Evolutionary conservation across 2,797 vertebrate species (phyloP).

Genomic region (Chelmon rostratus): DNA sequence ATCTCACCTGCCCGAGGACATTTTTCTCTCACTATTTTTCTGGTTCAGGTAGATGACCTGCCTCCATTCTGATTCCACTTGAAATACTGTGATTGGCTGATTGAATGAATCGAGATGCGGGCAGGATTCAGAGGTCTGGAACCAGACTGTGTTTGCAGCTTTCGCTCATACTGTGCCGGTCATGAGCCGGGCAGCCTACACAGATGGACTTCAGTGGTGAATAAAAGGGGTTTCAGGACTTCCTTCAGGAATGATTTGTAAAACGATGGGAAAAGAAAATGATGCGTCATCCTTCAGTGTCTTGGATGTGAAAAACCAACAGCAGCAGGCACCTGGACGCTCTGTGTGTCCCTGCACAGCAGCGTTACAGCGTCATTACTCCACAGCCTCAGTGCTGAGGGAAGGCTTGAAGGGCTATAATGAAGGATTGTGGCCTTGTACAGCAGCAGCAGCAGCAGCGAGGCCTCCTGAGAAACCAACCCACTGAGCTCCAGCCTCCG

Average conservation of each 20-base stretch:
- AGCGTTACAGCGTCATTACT: neutral
- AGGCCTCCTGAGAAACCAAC: conserved; percentile 38
- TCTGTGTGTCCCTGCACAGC: neutral
- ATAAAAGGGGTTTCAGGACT: neutral
- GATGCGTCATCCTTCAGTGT: neutral
- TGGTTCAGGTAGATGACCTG: no score
- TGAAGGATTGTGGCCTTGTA: conserved; percentile 11
- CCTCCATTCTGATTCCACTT: no score
- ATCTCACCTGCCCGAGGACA: no score
- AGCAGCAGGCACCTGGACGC: neutral
- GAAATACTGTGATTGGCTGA: no score
- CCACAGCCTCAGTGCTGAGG: neutral
- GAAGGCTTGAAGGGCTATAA: neutral
- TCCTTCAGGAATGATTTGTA: neutral
- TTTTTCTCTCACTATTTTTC: no score
- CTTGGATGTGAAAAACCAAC: neutral
- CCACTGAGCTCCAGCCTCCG: conserved; percentile 30
- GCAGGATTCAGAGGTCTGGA: no score
- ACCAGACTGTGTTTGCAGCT: no score
- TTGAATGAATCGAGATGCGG: no score
- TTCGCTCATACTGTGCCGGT: no score
- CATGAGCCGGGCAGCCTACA: no score
- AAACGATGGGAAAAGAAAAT: neutral
- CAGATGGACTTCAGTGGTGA: neutral
- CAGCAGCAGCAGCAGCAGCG: conserved; percentile 7